phyloP scores from a whole-genome alignment of 2,888 invertebrate genomes.

The Aquatica leii region DNA sequence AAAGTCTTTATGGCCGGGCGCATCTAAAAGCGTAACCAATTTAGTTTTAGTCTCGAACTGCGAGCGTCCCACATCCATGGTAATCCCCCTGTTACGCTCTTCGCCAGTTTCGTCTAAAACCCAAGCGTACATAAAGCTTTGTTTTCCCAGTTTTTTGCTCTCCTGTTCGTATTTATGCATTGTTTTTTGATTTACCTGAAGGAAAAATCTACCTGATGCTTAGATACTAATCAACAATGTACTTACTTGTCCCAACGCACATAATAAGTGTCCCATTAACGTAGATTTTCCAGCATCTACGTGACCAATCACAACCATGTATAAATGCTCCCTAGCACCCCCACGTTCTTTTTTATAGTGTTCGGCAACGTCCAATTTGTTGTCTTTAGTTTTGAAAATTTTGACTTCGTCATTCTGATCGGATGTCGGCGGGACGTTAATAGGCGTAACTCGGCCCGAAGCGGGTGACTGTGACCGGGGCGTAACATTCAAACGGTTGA shows the following conservation, averaged over 20 bases:
- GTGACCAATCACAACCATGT: slow-evolving; percentile 94
- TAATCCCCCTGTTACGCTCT: slow-evolving; percentile 95
- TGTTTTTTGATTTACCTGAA: slow-evolving; percentile 75
- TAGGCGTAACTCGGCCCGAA: slow-evolving; percentile 67
- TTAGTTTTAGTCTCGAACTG: slow-evolving; percentile 90
- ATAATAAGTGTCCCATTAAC: slow-evolving; percentile 94
- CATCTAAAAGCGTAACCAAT: slow-evolving; percentile 86
- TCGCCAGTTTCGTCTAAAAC: slow-evolving; percentile 98
- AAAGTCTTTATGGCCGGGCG: slow-evolving; percentile 99
- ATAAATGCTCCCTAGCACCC: slow-evolving; percentile 84
- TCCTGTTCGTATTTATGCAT: slow-evolving; percentile 99
- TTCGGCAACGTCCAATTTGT: slow-evolving; percentile 66
- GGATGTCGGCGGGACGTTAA: slow-evolving; percentile 36
- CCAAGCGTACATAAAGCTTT: slow-evolving; percentile 99
- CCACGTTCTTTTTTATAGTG: slow-evolving; percentile 79
- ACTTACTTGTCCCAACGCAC: slow-evolving; percentile 78
- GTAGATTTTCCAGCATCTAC: slow-evolving; percentile 98
- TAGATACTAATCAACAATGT: neutral
- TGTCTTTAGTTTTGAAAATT: slow-evolving; percentile 63
- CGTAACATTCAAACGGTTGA: slow-evolving; percentile 57
- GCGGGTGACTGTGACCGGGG: slow-evolving; percentile 76
- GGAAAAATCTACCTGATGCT: neutral
- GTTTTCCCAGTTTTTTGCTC: slow-evolving; percentile 95
- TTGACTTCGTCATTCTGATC: slow-evolving; percentile 35
- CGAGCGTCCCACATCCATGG: slow-evolving; percentile 97